Conservation (phyloP, 2,888 invertebrate genomes). For the Caradrina kadenii region DNA sequence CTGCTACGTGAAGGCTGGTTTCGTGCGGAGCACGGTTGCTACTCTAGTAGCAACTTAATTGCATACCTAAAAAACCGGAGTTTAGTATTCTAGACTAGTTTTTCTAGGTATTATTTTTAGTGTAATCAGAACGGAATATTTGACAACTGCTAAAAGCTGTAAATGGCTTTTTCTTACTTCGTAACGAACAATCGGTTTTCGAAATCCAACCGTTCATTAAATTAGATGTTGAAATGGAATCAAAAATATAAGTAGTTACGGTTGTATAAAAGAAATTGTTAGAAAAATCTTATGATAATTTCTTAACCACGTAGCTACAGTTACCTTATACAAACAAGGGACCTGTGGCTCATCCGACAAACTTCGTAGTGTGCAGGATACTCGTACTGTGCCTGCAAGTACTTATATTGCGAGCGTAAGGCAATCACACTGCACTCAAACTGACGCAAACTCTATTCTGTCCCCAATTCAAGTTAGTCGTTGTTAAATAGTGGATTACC, state of each 20-base stretch:
- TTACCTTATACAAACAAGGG: too few relatives aligned
- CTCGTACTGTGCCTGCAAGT: not conserved
- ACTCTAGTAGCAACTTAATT: slow-evolving; percentile 22
- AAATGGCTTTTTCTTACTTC: too few relatives aligned
- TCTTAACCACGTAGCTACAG: too few relatives aligned
- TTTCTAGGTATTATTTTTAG: not conserved
- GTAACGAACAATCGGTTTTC: not conserved
- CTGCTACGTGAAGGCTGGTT: slow-evolving; percentile 17
- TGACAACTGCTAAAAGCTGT: not conserved
- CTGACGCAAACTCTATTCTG: slow-evolving; percentile 25
- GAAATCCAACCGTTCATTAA: not conserved
- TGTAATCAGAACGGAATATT: not conserved
- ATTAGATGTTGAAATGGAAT: not conserved
- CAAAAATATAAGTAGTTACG: too few relatives aligned
- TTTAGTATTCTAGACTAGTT: slow-evolving; percentile 10
- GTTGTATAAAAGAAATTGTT: too few relatives aligned
- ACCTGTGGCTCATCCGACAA: too few relatives aligned
- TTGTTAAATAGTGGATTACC: slow-evolving; percentile 16
- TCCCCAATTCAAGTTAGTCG: slow-evolving; percentile 34
- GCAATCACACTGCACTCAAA: slow-evolving; percentile 5
- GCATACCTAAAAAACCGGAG: slow-evolving; percentile 13
- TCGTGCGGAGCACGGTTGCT: slow-evolving; percentile 9
- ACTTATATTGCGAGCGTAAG: not conserved
- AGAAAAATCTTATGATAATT: not conserved
- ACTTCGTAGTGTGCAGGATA: not conserved